phyloP scores from a whole-genome alignment of 2,113 vertebrate genomes.

The Pontoporia blainvillei region DNA sequence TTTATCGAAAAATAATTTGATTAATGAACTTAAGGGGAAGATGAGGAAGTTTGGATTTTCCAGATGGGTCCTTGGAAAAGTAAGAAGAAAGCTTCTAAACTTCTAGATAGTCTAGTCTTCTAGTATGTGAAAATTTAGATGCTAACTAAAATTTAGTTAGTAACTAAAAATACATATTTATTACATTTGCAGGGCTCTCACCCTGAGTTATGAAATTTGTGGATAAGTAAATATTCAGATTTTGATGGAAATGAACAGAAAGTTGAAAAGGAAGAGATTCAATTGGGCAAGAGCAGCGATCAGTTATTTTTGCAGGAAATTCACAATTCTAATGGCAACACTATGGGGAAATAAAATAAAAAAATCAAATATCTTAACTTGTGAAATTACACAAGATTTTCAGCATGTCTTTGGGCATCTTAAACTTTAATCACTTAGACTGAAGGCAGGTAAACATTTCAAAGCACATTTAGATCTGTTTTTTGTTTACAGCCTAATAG shows the following conservation, averaged over 20 bases:
- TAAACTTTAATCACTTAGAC: background rate
- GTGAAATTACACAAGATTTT: background rate
- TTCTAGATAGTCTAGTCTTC: background rate
- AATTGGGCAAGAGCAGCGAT: background rate
- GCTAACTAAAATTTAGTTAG: background rate
- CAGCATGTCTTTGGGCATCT: background rate
- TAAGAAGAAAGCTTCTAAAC: background rate
- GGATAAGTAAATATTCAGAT: background rate
- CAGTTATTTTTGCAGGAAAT: background rate
- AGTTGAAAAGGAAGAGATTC: background rate
- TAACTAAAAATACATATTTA: background rate
- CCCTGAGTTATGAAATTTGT: background rate
- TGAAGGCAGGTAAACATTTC: background rate
- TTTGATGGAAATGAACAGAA: conserved; percentile 17
- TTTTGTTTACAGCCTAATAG: background rate
- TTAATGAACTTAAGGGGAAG: background rate
- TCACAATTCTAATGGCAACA: background rate
- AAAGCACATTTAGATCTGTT: background rate
- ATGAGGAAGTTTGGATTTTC: background rate
- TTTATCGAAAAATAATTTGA: background rate
- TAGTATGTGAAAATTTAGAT: background rate
- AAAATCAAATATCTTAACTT: conserved; percentile 8
- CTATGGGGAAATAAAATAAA: background rate
- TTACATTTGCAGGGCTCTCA: background rate
- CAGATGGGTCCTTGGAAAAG: background rate